Percentiles rank a stretch among this genome's conserved stretches.
Evolutionary conservation across 2,113 vertebrate genomes (phyloP).

Genomic region (Rhinopomastus cyanomelas): DNA sequence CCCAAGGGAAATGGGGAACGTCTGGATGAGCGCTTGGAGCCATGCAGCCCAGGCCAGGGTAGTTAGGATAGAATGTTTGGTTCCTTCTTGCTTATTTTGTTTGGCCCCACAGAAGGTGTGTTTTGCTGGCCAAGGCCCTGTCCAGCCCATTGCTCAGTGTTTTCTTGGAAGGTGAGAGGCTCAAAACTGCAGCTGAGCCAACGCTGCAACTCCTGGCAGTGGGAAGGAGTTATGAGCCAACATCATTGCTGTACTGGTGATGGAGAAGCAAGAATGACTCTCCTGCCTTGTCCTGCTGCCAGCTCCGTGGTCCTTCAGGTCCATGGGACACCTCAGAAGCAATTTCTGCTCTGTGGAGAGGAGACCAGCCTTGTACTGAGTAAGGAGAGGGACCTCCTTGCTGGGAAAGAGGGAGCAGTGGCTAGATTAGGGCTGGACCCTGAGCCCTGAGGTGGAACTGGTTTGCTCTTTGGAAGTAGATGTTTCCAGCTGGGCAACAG

Average conservation of each 20-base stretch:
- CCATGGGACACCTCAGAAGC: background rate
- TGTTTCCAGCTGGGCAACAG: background rate
- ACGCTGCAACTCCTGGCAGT: accelerated
- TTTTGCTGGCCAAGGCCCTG: background rate
- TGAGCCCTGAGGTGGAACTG: background rate
- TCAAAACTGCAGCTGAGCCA: background rate
- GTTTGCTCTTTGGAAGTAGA: background rate
- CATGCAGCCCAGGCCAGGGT: background rate
- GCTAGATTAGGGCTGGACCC: background rate
- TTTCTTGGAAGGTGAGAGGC: background rate
- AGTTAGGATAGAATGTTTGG: background rate
- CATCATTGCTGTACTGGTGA: background rate
- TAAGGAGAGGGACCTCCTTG: background rate
- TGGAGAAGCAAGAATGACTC: background rate
- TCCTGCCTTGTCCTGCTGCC: background rate
- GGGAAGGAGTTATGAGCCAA: background rate
- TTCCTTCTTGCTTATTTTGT: background rate
- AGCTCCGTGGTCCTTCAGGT: accelerated
- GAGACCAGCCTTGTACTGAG: background rate
- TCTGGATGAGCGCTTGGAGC: background rate
- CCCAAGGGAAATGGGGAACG: background rate
- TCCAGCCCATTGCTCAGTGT: background rate
- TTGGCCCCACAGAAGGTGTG: background rate
- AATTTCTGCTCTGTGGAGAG: background rate
- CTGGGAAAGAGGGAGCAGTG: background rate